Percentiles rank a stretch among this genome's conserved stretches.
Evolutionary conservation across 2,113 vertebrate species (phyloP).

Genomic region (Peromyscus polionotus): DNA sequence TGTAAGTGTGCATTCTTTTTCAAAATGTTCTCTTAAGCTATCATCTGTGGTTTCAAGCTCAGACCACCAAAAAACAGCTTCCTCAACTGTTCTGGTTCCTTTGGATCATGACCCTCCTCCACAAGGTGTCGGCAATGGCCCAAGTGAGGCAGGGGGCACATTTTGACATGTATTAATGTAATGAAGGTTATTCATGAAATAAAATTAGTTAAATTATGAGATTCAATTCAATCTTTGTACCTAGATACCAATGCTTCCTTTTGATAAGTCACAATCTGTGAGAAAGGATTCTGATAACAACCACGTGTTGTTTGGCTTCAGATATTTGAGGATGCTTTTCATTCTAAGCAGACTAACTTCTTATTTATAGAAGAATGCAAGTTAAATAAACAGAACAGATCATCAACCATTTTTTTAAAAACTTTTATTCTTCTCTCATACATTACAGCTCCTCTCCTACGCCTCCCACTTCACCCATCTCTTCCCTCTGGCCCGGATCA

Average conservation of each 20-base stretch:
- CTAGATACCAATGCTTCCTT: neutral
- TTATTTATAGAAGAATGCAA: neutral
- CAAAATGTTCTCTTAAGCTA: no score
- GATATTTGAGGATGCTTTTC: neutral
- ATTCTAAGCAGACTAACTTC: neutral
- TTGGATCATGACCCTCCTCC: no score
- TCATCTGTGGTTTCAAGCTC: no score
- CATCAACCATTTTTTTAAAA: neutral
- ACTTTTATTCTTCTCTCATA: neutral
- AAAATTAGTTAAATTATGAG: neutral
- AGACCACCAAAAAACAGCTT: no score
- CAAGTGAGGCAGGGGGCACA: no score
- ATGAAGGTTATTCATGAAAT: neutral
- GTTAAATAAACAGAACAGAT: neutral
- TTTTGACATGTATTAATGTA: neutral
- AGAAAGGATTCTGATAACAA: neutral
- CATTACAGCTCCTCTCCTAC: neutral
- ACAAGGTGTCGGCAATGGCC: no score
- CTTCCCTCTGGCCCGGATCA: neutral
- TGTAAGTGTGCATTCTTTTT: no score
- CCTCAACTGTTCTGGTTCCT: no score
- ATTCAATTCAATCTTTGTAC: neutral
- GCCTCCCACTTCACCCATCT: neutral
- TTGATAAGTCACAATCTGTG: neutral
- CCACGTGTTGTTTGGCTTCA: neutral